These are phyloP conservation scores for Drosophila robusta DNA, from an alignment of 2,888 invertebrate genomes.

Conservation along the genomic window DNA sequence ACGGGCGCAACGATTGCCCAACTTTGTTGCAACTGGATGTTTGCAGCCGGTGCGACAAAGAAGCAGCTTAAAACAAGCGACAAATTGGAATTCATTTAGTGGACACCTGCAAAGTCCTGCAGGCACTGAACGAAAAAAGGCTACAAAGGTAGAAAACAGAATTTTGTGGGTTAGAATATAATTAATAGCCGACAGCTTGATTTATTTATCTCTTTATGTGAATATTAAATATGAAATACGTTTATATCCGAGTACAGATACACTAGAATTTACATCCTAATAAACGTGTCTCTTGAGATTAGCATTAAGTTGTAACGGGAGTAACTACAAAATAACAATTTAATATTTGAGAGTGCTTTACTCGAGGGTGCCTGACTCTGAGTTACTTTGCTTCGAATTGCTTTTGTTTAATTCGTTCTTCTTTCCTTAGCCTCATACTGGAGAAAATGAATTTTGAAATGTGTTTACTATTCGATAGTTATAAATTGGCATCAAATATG, in stretches of 20 bases:
- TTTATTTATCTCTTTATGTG: not conserved
- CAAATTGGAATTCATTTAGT: constrained; percentile 54
- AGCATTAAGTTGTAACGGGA: no score
- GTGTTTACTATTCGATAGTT: no score
- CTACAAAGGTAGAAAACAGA: not conserved
- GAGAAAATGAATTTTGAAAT: no score
- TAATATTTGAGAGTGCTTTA: no score
- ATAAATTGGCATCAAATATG: no score
- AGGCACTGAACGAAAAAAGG: constrained; percentile 4
- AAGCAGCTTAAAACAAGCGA: constrained; percentile 27
- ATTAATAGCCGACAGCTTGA: constrained; percentile 11
- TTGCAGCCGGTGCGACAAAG: constrained; percentile 13
- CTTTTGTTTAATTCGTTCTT: no score
- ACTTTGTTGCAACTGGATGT: constrained; percentile 27
- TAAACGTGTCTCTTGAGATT: not conserved
- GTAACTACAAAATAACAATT: no score
- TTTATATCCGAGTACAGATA: not conserved
- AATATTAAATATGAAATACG: not conserved
- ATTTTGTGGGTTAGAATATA: not conserved
- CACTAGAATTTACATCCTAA: not conserved
- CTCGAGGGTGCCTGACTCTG: no score
- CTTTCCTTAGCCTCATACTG: no score
- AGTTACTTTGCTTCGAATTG: no score
- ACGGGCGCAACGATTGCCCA: not conserved
- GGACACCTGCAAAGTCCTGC: constrained; percentile 22